Evolutionary conservation across 2,797 vertebrate genomes (phyloP), one percentile per base, ranked within the genome.

Genomic region (Capromys pilorides): DNA sequence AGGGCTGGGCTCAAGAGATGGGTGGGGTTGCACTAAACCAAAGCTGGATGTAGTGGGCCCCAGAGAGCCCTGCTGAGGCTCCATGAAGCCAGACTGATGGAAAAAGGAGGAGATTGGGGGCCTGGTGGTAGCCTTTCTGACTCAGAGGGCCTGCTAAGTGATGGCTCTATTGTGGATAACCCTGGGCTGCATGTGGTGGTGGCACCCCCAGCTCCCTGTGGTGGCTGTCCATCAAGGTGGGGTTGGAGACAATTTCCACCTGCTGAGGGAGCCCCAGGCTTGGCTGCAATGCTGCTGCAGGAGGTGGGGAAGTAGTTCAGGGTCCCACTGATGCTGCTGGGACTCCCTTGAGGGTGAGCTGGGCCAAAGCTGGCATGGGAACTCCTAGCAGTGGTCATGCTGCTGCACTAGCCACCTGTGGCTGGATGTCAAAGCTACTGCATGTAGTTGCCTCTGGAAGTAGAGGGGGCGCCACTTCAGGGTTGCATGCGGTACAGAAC

Each of bases 21-120:
- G 99, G 95, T 98, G 98, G 80, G 99, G 99, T 78, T 99, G 99
- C 75, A 99, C 97, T 90, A 98, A 94, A 86, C 97, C 96, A 81
- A 98, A 98, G 0, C 96, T 97, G 36, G 98, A 98, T 0, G 86
- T 14, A 1, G 96, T 97, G 16, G 91, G 97, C 79, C 95, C 98
- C 66, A 97, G 85, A 9, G 97, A 13, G 6, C 80, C 93, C 84
- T 98, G 98, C 94, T 99, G 99, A 80, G 98, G 93, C 45, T 97
- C 97, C n/a, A 94, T 88, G 90, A 98, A 99, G 94, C 97, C 98
- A 67, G 98, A 98, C 95, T 98, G 99, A 93, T 97, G 98, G 91
- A 98, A 98, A 98, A 89, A 97, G 97, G 87, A 98, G 94, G 80
- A 98, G 98, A 95, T 95, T 88, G 78, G 97, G 28, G 51, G 96